A percentile compares a stretch with the other conserved stretches of the same genome.
Evolutionary conservation across 2,888 invertebrate species (phyloP).

Genomic region (Furcula furcula): DNA sequence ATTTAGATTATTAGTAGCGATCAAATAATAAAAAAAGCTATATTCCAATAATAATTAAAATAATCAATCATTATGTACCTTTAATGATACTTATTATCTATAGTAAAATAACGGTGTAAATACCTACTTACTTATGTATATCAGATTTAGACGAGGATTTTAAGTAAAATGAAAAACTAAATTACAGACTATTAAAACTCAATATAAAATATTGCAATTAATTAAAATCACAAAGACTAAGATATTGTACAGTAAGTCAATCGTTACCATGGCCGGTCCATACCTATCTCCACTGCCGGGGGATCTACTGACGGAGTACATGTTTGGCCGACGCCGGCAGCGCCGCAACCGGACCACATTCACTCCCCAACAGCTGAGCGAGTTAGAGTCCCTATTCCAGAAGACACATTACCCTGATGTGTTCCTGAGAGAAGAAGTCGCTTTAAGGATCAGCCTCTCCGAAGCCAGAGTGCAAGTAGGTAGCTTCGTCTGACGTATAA

Average conservation of each 20-base stretch:
- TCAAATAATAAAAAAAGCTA: no score
- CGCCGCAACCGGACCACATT: conserved; percentile 96
- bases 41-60: no score
- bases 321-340: conserved; percentile 94
- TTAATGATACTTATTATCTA: no score
- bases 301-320: conserved; percentile 94
- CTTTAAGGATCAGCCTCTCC: conserved; percentile 93
- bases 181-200: no score
- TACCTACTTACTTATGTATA: no score
- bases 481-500: not conserved
- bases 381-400: conserved; percentile 94
- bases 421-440: conserved; percentile 93
- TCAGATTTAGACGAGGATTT: no score
- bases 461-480: conserved; percentile 95
- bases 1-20: not conserved
- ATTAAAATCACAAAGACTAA: no score
- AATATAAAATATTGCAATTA: no score
- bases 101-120: no score
- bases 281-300: conserved; percentile 92
- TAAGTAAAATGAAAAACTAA: no score
- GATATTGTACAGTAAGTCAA: no score
- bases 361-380: conserved; percentile 95
- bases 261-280: conserved; percentile 91
- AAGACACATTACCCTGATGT: conserved; percentile 98
- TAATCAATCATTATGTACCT: no score